These are phyloP conservation scores for Coluber constrictor DNA, from an alignment of 2,797 vertebrate species.

Conservation along the genomic window DNA sequence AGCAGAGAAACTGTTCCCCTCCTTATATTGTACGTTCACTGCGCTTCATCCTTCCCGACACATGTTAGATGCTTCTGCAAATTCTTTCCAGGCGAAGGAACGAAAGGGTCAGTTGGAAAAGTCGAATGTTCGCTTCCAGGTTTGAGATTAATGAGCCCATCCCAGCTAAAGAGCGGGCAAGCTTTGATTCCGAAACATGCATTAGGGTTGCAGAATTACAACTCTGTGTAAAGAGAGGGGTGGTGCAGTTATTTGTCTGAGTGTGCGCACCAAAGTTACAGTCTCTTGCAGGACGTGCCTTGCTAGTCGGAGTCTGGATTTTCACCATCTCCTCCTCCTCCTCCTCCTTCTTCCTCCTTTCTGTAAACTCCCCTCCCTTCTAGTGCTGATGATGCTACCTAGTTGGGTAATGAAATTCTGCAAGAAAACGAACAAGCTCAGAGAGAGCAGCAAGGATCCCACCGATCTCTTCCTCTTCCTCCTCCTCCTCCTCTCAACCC, in stretches of 20 bases:
- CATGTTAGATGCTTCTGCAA: neutral
- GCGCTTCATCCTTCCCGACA: neutral
- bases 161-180: neutral
- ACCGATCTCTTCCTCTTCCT: no score
- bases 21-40: neutral
- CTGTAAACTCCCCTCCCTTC: no score
- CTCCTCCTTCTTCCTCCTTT: no score
- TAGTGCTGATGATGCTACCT: no score
- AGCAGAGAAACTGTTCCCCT: neutral
- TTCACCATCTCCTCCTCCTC: neutral
- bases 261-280: neutral
- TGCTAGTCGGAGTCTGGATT: no score
- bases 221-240: neutral
- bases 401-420: no score
- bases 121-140: neutral
- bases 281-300: neutral
- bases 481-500: no score
- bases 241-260: neutral
- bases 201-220: neutral
- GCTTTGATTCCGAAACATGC: neutral
- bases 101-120: neutral
- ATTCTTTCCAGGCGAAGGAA: neutral
- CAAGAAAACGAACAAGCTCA: no score
- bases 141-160: neutral
- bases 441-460: no score